These are phyloP conservation scores for Thymallus thymallus DNA, from an alignment of 2,113 vertebrate species.

Conservation along the genomic window DNA sequence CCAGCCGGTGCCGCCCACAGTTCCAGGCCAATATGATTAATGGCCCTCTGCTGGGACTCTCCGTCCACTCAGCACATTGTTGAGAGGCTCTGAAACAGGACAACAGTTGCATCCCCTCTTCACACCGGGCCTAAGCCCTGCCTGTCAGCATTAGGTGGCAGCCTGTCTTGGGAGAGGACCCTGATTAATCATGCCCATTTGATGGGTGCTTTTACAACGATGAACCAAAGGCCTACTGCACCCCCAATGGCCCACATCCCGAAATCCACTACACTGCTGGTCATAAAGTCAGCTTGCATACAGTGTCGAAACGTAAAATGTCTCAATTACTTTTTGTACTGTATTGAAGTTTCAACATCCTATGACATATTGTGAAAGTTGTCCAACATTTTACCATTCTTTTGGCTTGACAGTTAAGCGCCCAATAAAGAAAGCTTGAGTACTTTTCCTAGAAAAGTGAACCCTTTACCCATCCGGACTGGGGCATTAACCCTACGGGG, in stretches of 20 bases:
- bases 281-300: too few relatives aligned
- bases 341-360: not conserved
- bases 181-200: constrained; percentile 51
- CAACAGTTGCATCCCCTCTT: constrained; percentile 82
- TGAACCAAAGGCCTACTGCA: constrained; percentile 51
- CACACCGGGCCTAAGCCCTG: constrained; percentile 75
- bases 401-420: not conserved
- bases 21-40: constrained; percentile 74
- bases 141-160: constrained; percentile 76
- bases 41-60: constrained; percentile 75
- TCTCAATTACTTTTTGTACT: not conserved
- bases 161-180: constrained; percentile 41
- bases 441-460: not conserved
- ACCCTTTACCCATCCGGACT: not conserved
- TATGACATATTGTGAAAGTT: not conserved
- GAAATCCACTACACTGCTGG: too few relatives aligned
- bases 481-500: constrained; percentile 5
- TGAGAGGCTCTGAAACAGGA: constrained; percentile 79
- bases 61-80: constrained; percentile 77
- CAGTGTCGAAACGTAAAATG: not conserved
- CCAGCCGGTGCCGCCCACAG: constrained; percentile 28
- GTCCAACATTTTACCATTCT: not conserved
- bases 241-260: too few relatives aligned
- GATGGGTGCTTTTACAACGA: constrained; percentile 63
- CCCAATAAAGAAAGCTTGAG: not conserved